Base-by-base conservation (phyloP, 2,888 invertebrate species). In the Conchocele bisecta region DNA sequence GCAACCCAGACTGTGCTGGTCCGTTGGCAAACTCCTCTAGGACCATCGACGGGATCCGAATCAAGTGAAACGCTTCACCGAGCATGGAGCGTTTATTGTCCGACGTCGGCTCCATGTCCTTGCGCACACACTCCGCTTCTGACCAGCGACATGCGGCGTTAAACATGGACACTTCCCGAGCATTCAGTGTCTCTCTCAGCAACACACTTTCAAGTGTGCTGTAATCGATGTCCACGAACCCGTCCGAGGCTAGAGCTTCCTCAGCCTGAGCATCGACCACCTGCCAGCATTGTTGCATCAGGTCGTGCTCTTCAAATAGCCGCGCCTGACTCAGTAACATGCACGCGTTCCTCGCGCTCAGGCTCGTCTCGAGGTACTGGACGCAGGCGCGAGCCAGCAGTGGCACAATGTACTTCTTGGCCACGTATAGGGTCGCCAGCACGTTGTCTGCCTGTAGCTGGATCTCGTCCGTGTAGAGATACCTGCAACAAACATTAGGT, bases 241-340 rank as follows among this genome's bases (percentile, higher is more conserved):
- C 98, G 89, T 98, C 98, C 0, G 98, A 97, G 83, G 95, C 95
- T 84, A 98, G 94, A 66, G 98, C 98, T 95, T 98, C 96, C 93
- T 98, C 97, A 89, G 98, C 98, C 96, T 96, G 93, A 61, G 98
- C 98, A 92, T 98, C 98, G 90, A 98, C 98, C 75, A 98, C 98
- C 60, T 90, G 88, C 90, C 90, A 90, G 74, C 90, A 91, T 44
- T 89, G 94, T 92, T 97, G 96, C 97, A 98, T 98, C 84, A 98
- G 93, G 91, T 98, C 98, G 67, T 97, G 96, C 92, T 98, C 98
- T 92, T 98, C 98, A 93, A 98, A 98, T 68, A 98, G 93, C 84
- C 97, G 93, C 79, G 97, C 97, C 92, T 98, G 98, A 92, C 97
- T 97, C 87, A 98, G 94, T 83, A 98, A 94, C 83, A 98, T 94